These are phyloP conservation scores for Miltochrista miniata DNA, from an alignment of 2,888 invertebrate species.

Conservation along the genomic window DNA sequence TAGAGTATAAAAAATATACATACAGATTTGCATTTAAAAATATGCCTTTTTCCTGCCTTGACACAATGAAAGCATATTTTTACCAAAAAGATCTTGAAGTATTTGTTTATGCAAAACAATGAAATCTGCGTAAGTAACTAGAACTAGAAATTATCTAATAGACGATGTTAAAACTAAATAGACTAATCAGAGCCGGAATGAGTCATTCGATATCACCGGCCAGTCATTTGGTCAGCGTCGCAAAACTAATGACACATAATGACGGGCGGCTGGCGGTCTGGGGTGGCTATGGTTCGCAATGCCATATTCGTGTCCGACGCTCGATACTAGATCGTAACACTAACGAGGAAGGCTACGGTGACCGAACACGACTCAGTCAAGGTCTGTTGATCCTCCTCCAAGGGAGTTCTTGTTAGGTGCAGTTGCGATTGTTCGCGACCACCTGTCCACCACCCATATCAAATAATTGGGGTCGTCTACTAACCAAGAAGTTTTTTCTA, in stretches of 20 bases:
- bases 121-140: not conserved
- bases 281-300: slow-evolving; percentile 52
- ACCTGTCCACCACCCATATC: slow-evolving; percentile 70
- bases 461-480: slow-evolving; percentile 64
- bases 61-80: too few species aligned
- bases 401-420: slow-evolving; percentile 67
- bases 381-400: slow-evolving; percentile 73
- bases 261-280: slow-evolving; percentile 69
- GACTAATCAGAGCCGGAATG: slow-evolving; percentile 76
- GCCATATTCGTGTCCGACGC: slow-evolving; percentile 29
- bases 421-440: slow-evolving; percentile 59
- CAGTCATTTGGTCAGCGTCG: slow-evolving; percentile 83
- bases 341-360: slow-evolving; percentile 29
- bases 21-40: too few species aligned
- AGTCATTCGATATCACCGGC: slow-evolving; percentile 80
- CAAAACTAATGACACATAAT: slow-evolving; percentile 84
- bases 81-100: too few species aligned
- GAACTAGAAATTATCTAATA: slow-evolving; percentile 40
- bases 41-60: too few species aligned
- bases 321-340: slow-evolving; percentile 51
- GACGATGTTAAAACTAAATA: slow-evolving; percentile 67
- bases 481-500: slow-evolving; percentile 35
- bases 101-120: too few species aligned
- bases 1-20: too few species aligned
- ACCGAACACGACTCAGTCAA: slow-evolving; percentile 60